Evolutionary conservation across 2,113 vertebrate species (phyloP).

Genomic region (Protobothrops mucrosquamatus): DNA sequence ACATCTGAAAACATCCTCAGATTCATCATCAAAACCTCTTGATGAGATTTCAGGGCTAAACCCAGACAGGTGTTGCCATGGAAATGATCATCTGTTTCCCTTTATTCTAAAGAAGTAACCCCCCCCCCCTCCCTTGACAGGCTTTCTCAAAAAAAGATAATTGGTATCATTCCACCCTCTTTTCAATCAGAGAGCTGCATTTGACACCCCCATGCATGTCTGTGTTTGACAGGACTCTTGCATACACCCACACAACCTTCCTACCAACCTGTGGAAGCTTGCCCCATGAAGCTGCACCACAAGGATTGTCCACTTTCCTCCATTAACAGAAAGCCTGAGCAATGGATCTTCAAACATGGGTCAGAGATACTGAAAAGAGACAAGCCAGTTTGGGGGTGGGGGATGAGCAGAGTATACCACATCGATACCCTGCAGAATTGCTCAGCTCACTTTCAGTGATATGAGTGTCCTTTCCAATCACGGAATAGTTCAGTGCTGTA

Average conservation of each 20-base stretch:
- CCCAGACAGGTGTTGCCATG: background rate
- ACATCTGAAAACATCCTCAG: background rate
- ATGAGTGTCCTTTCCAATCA: background rate
- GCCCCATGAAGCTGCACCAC: background rate
- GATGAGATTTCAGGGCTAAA: background rate
- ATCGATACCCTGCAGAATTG: background rate
- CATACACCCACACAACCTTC: background rate
- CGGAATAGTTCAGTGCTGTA: background rate
- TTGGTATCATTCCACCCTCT: constrained; percentile 8
- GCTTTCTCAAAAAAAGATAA: constrained; percentile 12
- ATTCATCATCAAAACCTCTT: constrained; percentile 1
- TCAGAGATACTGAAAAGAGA: background rate
- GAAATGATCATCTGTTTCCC: constrained; percentile 18
- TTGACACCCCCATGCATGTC: background rate
- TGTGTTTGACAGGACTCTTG: background rate
- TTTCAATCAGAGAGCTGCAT: constrained; percentile 7
- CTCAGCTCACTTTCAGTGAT: background rate
- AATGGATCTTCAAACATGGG: background rate
- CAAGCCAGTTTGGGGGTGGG: background rate
- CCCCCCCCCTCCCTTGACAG: background rate
- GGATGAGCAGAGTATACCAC: background rate
- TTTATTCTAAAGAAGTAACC: constrained; percentile 3
- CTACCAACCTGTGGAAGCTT: background rate
- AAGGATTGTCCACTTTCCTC: background rate
- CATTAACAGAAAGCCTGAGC: background rate